phyloP scores from a whole-genome alignment of 2,888 invertebrate species.

The Mythimna pallens region DNA sequence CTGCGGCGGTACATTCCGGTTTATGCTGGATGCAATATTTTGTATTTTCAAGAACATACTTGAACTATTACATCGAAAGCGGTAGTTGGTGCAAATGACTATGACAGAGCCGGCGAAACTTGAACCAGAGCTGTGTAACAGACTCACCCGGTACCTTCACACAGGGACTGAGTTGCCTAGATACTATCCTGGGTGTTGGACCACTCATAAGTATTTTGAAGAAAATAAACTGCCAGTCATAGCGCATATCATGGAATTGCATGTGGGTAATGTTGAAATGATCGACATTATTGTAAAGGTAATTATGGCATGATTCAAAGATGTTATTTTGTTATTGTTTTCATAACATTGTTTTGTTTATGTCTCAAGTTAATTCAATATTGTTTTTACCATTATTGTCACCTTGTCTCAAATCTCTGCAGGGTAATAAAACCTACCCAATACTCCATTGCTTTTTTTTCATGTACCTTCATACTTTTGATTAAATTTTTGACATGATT shows the following conservation, averaged over 20 bases:
- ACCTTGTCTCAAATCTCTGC: not conserved
- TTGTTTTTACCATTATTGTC: not conserved
- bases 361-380: not conserved
- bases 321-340: constrained; percentile 12
- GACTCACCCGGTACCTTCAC: constrained; percentile 87
- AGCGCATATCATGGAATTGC: constrained; percentile 69
- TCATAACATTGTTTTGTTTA: not conserved
- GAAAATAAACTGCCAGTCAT: constrained; percentile 82
- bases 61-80: constrained; percentile 37
- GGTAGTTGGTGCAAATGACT: constrained; percentile 56
- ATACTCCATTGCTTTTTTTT: not conserved
- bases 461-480: not conserved
- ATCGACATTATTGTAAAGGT: constrained; percentile 83
- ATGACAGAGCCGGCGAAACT: constrained; percentile 77
- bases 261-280: constrained; percentile 74
- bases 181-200: constrained; percentile 91
- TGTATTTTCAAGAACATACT: constrained; percentile 52
- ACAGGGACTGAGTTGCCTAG: constrained; percentile 88
- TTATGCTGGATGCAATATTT: constrained; percentile 70
- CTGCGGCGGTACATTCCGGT: constrained; percentile 57
- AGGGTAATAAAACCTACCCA: not conserved
- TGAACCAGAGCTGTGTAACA: constrained; percentile 79
- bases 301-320: constrained; percentile 26
- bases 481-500: not conserved
- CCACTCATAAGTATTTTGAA: constrained; percentile 87